These are phyloP conservation scores for Brachyhypopomus occidentalis DNA, from an alignment of 2,113 vertebrate genomes.

Conservation along the genomic window DNA sequence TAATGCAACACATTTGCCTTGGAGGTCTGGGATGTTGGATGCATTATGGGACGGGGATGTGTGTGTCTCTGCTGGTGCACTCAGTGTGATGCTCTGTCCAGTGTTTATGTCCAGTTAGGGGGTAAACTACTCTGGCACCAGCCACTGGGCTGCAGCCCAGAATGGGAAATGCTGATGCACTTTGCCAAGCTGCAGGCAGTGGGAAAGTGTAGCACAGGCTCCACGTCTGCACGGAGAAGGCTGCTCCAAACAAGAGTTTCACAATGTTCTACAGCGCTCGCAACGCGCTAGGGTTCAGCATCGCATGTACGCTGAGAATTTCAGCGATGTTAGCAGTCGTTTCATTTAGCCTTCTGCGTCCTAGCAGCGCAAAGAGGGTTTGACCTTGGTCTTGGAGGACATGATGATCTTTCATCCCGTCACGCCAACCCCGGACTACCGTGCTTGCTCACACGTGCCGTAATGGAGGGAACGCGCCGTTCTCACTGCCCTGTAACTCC, in stretches of 20 bases:
- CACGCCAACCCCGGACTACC: too few species aligned
- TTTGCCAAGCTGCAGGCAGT: conserved; percentile 33
- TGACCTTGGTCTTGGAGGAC: too few species aligned
- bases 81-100: conserved; percentile 46
- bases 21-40: background rate
- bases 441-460: too few species aligned
- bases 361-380: too few species aligned
- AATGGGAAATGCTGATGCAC: conserved; percentile 47
- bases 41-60: conserved; percentile 9
- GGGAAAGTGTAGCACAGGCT: conserved; percentile 22
- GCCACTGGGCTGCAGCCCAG: conserved; percentile 42
- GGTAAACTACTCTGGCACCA: conserved; percentile 52
- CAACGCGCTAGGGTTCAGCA: background rate
- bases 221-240: conserved; percentile 34
- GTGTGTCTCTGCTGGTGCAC: conserved; percentile 35
- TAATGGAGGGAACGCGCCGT: too few species aligned
- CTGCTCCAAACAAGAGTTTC: conserved; percentile 7
- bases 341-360: too few species aligned
- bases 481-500: too few species aligned
- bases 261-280: background rate
- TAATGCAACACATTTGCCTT: background rate
- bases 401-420: too few species aligned
- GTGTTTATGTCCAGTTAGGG: conserved; percentile 55
- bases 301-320: background rate
- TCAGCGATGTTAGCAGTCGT: too few species aligned